A percentile compares a stretch with the other conserved stretches of the same genome.
phyloP scores from a whole-genome alignment of 2,113 vertebrate species.

The Colaptes auratus region DNA sequence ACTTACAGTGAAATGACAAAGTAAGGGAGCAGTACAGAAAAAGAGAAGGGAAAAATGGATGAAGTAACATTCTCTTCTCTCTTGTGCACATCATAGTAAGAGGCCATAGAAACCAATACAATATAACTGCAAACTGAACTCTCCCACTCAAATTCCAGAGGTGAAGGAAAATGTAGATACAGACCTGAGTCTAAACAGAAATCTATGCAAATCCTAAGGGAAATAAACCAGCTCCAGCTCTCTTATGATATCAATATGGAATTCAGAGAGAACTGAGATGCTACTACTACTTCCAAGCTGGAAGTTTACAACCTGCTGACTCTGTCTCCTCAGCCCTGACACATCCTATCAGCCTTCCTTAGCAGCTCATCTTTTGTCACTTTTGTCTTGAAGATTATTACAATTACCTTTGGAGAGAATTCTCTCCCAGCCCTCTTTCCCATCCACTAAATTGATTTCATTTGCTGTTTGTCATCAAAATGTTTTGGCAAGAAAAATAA shows the following conservation, averaged over 20 bases:
- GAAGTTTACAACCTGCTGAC: neutral
- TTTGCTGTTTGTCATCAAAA: neutral
- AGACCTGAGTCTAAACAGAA: neutral
- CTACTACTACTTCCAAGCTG: neutral
- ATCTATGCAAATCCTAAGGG: neutral
- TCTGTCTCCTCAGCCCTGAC: neutral
- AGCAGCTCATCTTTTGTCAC: neutral
- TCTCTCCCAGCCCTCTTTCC: neutral
- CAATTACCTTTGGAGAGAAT: constrained; percentile 3
- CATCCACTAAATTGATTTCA: neutral
- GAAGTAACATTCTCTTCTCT: neutral
- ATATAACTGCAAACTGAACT: neutral
- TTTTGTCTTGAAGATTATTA: neutral
- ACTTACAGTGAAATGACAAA: neutral
- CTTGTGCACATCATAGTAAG: neutral
- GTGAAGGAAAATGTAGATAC: constrained; percentile 1
- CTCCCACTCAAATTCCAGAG: constrained; percentile 50
- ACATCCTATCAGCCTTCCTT: neutral
- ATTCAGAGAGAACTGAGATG: neutral
- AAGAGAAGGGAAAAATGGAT: neutral
- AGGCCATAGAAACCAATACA: neutral
- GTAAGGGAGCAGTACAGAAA: neutral
- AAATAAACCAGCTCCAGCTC: neutral
- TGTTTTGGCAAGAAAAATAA: neutral
- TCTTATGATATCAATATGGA: neutral